Evolutionary conservation across 2,113 vertebrate species (phyloP).

Genomic region (Penelope pileata): DNA sequence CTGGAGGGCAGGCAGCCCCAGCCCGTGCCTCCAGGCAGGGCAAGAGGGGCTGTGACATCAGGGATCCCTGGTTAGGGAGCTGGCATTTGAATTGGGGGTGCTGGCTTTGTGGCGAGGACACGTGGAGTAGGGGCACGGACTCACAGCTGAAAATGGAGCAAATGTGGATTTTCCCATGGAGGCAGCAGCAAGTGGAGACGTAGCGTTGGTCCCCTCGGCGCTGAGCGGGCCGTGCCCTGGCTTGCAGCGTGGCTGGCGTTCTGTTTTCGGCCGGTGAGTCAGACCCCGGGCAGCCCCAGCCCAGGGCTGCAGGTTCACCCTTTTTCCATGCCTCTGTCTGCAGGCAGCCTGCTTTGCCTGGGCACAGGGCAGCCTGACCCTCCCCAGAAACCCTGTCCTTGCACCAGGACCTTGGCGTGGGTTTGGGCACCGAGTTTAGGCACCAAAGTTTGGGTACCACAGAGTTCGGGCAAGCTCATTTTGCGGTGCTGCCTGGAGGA

Average conservation of each 20-base stretch:
- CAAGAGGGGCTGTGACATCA: not conserved
- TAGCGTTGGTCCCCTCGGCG: accelerated
- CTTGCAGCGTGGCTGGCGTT: not conserved
- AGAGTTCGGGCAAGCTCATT: not conserved
- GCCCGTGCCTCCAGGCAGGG: not conserved
- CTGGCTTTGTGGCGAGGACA: not conserved
- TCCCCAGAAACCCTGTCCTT: accelerated
- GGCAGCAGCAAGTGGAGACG: not conserved
- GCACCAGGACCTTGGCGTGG: accelerated
- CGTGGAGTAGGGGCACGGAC: no score
- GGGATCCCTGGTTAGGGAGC: accelerated
- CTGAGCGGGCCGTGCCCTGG: not conserved
- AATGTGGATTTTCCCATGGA: not conserved
- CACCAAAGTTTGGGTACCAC: not conserved
- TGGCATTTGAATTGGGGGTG: not conserved
- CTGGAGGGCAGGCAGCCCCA: not conserved
- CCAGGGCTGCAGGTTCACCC: not conserved
- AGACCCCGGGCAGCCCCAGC: not conserved
- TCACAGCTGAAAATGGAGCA: accelerated
- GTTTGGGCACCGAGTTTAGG: not conserved
- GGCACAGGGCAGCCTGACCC: accelerated
- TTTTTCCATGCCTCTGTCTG: not conserved
- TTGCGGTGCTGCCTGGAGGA: not conserved
- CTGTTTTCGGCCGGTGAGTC: not conserved
- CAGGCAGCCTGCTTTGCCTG: not conserved